Evolutionary conservation across 1,140 invertebrate genomes (phyloP), one percentile per base, ranked within the genome.

Genomic region (Trialeurodes vaporariorum): DNA sequence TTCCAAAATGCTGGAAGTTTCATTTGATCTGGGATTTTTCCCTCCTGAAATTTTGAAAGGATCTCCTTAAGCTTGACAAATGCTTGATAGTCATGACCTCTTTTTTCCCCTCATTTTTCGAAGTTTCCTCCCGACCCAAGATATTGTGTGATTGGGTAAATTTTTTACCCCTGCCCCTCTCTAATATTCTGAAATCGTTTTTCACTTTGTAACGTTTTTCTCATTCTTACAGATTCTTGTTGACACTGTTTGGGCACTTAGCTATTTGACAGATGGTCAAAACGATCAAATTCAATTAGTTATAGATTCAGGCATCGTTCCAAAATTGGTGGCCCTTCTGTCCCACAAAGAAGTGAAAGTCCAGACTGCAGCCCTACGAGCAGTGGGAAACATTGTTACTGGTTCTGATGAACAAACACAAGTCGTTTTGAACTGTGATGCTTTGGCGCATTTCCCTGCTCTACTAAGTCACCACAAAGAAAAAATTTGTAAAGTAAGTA

Each of bases 201-300:
- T 63, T 62, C 59, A 59, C 9, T 66, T 66, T 66, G 11, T 23
- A 59, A 5, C 59, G n/a, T 61, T 67, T 49, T 49, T 12, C 64
- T 17, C 23, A 17, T 71, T 75, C 73, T 80, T 84, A 69, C 77
- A 95, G 91, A 98, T 99, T 75, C 83, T 99, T 74, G 94, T 99
- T 63, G 97, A 99, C 78, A 98, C 97, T 63, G 94, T 99, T 58
- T 99, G 97, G 98, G 96, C 97, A 26, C 85, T 99, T 69, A 98
- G 96, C 75, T 99, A 99, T 81, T 80, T 99, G 73, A 99, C 97
- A 61, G 96, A 98, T 76, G 94, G 93, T 68, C 97, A 97, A 24
- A 98, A 98, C 78, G 93, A 97, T 70, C 96, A 98, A 80, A 99
- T 99, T 75, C 96, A 98, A 81, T 91, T 98, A 89, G 96, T 99